Evolutionary conservation across 2,113 vertebrate species (phyloP).

Genomic region (Centropus bengalensis): DNA sequence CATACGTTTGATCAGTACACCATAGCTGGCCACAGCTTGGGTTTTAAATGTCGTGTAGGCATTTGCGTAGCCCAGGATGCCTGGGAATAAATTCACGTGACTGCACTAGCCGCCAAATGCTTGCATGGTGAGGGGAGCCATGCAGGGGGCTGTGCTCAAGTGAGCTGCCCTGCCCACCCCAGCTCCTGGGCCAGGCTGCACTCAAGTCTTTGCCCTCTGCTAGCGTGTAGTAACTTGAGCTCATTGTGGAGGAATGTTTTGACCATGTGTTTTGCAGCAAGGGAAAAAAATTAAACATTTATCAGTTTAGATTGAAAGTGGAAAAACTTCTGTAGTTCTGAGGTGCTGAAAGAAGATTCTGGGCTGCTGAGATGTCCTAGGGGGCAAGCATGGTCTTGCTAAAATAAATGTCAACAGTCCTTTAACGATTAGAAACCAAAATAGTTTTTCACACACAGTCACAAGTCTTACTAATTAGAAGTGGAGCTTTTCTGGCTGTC

Average conservation of each 20-base stretch:
- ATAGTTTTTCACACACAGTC: not conserved
- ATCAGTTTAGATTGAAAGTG: not conserved
- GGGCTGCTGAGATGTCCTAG: not conserved
- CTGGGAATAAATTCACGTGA: not conserved
- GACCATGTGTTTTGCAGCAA: not conserved
- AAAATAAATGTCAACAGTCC: not conserved
- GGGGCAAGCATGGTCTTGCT: not conserved
- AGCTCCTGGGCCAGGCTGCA: accelerated
- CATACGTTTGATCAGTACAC: accelerated
- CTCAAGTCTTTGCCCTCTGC: not conserved
- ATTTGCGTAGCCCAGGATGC: not conserved
- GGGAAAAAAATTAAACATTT: not conserved
- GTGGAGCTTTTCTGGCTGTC: not conserved
- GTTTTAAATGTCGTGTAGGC: not conserved
- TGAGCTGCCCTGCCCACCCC: not conserved
- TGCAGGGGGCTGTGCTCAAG: accelerated
- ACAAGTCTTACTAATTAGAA: not conserved
- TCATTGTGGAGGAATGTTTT: not conserved
- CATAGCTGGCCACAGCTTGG: not conserved
- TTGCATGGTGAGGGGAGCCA: accelerated
- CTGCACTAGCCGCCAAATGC: not conserved
- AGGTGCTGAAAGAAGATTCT: not conserved
- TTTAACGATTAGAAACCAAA: not conserved
- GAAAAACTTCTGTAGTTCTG: not conserved
- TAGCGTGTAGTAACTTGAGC: not conserved